Conservation (phyloP, 2,888 invertebrate species). For the Trichopria drosophilae region DNA sequence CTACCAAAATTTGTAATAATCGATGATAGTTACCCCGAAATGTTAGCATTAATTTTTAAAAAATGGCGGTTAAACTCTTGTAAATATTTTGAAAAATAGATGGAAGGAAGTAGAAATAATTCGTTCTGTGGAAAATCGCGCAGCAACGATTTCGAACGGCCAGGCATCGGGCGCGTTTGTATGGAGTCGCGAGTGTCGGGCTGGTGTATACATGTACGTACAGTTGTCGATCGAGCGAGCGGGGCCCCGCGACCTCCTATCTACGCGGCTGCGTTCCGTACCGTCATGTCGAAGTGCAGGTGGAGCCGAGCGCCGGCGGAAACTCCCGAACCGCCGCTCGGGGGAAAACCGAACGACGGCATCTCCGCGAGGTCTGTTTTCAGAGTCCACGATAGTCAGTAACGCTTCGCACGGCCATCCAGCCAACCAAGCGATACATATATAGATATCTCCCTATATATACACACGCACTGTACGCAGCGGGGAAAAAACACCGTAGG, state of each 20-base stretch:
- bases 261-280: constrained; percentile 40
- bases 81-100: no score
- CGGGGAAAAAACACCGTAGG: constrained; percentile 13
- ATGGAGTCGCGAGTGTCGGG: no score
- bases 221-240: constrained; percentile 7
- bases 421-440: constrained; percentile 28
- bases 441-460: background rate
- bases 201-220: no score
- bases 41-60: no score
- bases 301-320: constrained; percentile 60
- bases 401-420: constrained; percentile 57
- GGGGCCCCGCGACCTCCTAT: background rate
- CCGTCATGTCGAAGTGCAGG: constrained; percentile 61
- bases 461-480: background rate
- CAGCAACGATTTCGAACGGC: no score
- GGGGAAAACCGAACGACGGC: constrained; percentile 49
- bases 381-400: constrained; percentile 52
- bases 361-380: constrained; percentile 52
- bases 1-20: no score
- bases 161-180: no score
- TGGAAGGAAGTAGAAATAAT: no score
- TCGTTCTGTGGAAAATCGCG: no score
- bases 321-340: constrained; percentile 52
- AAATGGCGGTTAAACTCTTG: no score
- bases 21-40: no score